Percentiles rank a stretch among this genome's conserved stretches.
Conservation (phyloP, 1,140 invertebrate species). For the Chelonus insularis region DNA sequence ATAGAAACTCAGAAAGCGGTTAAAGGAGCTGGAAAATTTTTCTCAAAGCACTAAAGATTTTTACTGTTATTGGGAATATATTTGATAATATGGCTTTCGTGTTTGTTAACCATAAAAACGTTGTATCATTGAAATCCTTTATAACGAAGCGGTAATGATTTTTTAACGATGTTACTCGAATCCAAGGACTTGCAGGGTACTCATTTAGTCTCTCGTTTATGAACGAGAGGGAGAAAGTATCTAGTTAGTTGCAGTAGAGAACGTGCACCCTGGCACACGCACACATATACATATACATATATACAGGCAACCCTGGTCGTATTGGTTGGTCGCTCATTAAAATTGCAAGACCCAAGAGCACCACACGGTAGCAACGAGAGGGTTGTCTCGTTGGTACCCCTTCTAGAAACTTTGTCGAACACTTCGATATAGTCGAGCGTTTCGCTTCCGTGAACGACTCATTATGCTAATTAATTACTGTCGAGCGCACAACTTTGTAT, state of each 20-base stretch:
- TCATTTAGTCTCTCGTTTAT: constrained; percentile 32
- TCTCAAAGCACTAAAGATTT: too few relatives aligned
- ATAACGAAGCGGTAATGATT: constrained; percentile 24
- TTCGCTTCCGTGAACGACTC: constrained; percentile 44
- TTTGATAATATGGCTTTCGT: background rate
- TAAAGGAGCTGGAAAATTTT: too few relatives aligned
- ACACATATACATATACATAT: background rate
- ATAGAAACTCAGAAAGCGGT: too few relatives aligned
- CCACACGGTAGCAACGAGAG: constrained; percentile 7
- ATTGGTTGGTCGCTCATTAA: constrained; percentile 46
- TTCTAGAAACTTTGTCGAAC: constrained; percentile 41
- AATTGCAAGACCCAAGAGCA: constrained; percentile 41
- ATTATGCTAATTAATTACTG: constrained; percentile 53
- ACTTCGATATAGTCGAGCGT: constrained; percentile 40
- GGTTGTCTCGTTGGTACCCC: constrained; percentile 13
- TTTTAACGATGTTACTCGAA: constrained; percentile 32
- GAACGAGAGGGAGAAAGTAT: constrained; percentile 30
- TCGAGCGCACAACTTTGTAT: constrained; percentile 18
- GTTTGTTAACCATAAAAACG: constrained; percentile 8
- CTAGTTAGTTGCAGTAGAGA: constrained; percentile 23
- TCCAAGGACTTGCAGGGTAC: constrained; percentile 26
- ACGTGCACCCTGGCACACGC: background rate
- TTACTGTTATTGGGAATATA: background rate
- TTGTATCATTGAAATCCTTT: background rate
- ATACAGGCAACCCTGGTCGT: background rate